phyloP scores from a whole-genome alignment of 2,113 vertebrate genomes.

The Setophaga kirtlandii region DNA sequence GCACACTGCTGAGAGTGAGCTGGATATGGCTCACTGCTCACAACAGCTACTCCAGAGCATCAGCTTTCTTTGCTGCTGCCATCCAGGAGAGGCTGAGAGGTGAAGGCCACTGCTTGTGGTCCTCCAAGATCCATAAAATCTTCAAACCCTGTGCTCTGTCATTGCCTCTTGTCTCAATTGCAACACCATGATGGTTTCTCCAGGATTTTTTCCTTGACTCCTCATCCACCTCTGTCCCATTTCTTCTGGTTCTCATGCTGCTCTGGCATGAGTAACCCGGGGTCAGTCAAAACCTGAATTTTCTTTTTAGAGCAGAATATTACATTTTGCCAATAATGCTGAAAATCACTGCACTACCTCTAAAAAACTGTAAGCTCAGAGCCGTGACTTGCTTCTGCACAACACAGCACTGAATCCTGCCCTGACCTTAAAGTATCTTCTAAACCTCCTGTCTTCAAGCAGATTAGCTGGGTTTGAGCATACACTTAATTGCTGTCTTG shows the following conservation, averaged over 20 bases:
- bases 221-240: background rate
- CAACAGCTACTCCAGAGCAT: background rate
- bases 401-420: background rate
- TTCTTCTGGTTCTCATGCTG: background rate
- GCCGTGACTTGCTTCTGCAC: background rate
- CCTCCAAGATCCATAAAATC: accelerated
- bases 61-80: background rate
- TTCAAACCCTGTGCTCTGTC: background rate
- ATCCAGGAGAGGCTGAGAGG: background rate
- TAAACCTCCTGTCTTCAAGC: background rate
- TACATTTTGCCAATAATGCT: background rate
- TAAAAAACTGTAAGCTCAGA: background rate
- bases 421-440: background rate
- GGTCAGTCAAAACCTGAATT: background rate
- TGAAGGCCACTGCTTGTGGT: background rate
- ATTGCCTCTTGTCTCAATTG: background rate
- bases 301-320: background rate
- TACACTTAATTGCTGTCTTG: background rate
- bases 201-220: background rate
- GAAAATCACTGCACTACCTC: background rate
- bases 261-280: background rate
- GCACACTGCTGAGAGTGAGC: background rate
- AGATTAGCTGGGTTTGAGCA: slow-evolving; percentile 1
- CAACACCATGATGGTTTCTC: background rate
- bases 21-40: background rate